A percentile compares a stretch with the other conserved stretches of the same genome.
These are phyloP conservation scores for Himalopsyche japonica DNA, from an alignment of 2,888 invertebrate species.

Conservation along the genomic window DNA sequence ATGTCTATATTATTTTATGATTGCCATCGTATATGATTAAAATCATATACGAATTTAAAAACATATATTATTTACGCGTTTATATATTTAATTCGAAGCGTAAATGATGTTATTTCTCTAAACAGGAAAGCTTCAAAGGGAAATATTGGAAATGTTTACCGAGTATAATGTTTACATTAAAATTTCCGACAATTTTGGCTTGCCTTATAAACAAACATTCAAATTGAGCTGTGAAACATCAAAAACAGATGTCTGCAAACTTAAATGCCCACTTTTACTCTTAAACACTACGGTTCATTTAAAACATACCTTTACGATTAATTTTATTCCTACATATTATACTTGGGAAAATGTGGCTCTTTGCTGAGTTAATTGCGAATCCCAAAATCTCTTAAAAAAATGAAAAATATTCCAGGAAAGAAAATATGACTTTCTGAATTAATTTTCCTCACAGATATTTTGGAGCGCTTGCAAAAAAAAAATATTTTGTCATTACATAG, in stretches of 20 bases:
- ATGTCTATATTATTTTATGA: no score
- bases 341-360: no score
- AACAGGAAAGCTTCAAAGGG: background rate
- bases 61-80: background rate
- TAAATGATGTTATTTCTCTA: background rate
- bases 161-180: background rate
- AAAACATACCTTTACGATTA: background rate
- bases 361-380: no score
- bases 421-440: no score
- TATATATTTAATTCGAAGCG: background rate
- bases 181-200: background rate
- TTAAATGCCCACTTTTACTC: background rate
- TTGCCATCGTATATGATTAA: no score
- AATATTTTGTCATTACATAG: no score
- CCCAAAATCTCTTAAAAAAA: no score
- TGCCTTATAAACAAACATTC: background rate
- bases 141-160: background rate
- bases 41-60: background rate
- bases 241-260: no score
- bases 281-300: background rate
- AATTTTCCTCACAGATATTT: no score
- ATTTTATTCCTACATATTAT: no score
- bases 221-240: background rate
- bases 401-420: no score
- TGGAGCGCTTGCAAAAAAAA: no score